Base-by-base conservation (phyloP, 2,888 invertebrate species). In the Lasioglossum vierecki region DNA sequence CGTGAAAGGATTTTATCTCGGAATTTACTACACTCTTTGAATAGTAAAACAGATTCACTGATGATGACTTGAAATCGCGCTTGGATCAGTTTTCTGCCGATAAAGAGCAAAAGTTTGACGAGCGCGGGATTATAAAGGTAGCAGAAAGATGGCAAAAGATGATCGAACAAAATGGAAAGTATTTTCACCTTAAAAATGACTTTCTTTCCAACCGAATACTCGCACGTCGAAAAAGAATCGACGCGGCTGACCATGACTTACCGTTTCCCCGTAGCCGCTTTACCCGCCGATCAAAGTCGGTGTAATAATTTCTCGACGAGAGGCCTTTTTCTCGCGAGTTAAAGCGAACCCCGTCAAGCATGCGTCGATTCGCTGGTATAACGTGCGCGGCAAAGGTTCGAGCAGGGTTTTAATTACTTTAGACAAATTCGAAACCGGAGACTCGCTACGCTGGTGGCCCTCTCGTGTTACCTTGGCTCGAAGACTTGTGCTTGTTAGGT, bases 351-450 rank as follows among this genome's bases (percentile, higher is more conserved):
- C 76, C 81, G 82, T 77, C 83, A 84, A 26, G 80, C 41, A 84
- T 82, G 9, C 66, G 84, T 84, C 87, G 83, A 88, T 85, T 78
- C 76, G 82, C 83, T 78, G 76, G 86, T 68, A 79, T 77, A 80
- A 81, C 78, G 86, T 72, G 83, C 79, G 81, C 79, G 81, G 81
- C 87, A 44, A 68, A 79, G 79, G 60, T 75, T 82, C 86, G 88
- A 49, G 80, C 78, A 84, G 85, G 91, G 90, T 90, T 92, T 92
- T 92, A 90, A 92, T 92, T 92, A 92, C 91, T 91, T 89, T 90
- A 85, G 90, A 92, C 92, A 92, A 91, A 91, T 91, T 92, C 91
- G 92, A 89, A 92, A 92, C 90, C 90, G 84, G 91, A 92, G 87
- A 91, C 88, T 89, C 70, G 86, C 92, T 88, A 89, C 89, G 92